Base-by-base conservation (phyloP, 2,113 vertebrate species). In the Corythornis madagascariensis region DNA sequence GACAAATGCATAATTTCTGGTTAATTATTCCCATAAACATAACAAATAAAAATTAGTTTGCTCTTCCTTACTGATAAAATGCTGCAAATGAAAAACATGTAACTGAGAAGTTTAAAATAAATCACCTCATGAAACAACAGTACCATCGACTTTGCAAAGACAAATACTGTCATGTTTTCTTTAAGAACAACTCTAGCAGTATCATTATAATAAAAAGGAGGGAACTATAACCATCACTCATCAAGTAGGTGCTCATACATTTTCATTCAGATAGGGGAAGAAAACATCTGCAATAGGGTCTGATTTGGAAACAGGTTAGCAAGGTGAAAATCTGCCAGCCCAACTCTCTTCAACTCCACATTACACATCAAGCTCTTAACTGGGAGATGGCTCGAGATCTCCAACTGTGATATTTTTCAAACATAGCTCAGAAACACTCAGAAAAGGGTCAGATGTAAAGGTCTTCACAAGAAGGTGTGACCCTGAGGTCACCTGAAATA, bases 1-100 rank as follows among this genome's bases (percentile, higher is more conserved):
- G 40, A 81, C 19, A 78, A 86, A 78, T 0, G 0, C 4, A 2
- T 52, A 47, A 66, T 43, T 85, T 72, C 60, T 0, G 0, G 22
- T 93, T 79, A 88, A 89, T 71, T 73, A 47, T 61, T 76, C 13
- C 26, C 26, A 24, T 21, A 47, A 71, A 48, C 28, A 67, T 1
- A 65, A 45, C 79, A 83, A 77, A 31, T 4, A 11, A 53, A 45
- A 56, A n/a, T 2, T 16, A 22, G 25, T 70, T 42, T 4, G 70
- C 13, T 59, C 9, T 45, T 75, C 38, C 25, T 75, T 76, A 72
- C 10, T 70, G n/a, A 75, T 24, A 83, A 94, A 82, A 75, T 22
- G 2, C 19, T 52, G 55, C 63, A n/a, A 57, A 65, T 26, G 10
- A 65, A 80, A 79, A 86, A 56, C 31, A n/a, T 2, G 15, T 40